Evolutionary conservation across 2,888 invertebrate species (phyloP).

Genomic region (Ormyrus labotus): DNA sequence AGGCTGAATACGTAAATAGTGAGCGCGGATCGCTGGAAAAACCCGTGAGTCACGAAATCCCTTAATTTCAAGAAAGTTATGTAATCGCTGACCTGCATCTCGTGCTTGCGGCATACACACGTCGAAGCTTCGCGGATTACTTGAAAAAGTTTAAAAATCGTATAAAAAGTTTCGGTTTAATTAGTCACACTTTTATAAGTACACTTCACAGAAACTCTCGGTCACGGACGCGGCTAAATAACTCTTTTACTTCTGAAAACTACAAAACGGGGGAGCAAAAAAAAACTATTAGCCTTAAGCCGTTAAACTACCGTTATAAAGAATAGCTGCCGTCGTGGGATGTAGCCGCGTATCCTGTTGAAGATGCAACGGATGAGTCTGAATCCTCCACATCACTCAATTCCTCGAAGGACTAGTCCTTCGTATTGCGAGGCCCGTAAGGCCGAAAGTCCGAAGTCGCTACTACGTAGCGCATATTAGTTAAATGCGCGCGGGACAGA

Average conservation of each 20-base stretch:
- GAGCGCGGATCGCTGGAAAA: slow-evolving; percentile 8
- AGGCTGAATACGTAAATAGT: slow-evolving; percentile 9
- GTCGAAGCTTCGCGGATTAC: too few relatives aligned
- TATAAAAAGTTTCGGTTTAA: too few relatives aligned
- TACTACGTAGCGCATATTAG: slow-evolving; percentile 47
- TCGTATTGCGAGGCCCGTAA: slow-evolving; percentile 35
- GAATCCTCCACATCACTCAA: slow-evolving; percentile 73
- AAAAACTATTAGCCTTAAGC: neutral
- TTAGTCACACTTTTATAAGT: too few relatives aligned
- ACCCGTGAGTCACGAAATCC: slow-evolving; percentile 28
- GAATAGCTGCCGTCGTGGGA: slow-evolving; percentile 76
- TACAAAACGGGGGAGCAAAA: too few relatives aligned
- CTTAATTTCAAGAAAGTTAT: neutral
- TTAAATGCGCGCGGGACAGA: neutral
- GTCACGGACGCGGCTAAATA: too few relatives aligned
- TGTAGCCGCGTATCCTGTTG: slow-evolving; percentile 75
- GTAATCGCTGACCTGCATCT: neutral
- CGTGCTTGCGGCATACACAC: too few relatives aligned
- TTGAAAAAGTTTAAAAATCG: too few relatives aligned
- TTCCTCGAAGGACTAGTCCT: slow-evolving; percentile 51
- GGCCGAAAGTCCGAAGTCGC: slow-evolving; percentile 33
- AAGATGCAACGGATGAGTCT: slow-evolving; percentile 76
- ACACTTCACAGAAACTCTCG: too few relatives aligned
- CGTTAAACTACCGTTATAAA: slow-evolving; percentile 77
- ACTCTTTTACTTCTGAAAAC: too few relatives aligned